Percentiles rank a stretch among this genome's conserved stretches.
These are phyloP conservation scores for Syrphus vitripennis DNA, from an alignment of 2,888 invertebrate species.

Conservation along the genomic window DNA sequence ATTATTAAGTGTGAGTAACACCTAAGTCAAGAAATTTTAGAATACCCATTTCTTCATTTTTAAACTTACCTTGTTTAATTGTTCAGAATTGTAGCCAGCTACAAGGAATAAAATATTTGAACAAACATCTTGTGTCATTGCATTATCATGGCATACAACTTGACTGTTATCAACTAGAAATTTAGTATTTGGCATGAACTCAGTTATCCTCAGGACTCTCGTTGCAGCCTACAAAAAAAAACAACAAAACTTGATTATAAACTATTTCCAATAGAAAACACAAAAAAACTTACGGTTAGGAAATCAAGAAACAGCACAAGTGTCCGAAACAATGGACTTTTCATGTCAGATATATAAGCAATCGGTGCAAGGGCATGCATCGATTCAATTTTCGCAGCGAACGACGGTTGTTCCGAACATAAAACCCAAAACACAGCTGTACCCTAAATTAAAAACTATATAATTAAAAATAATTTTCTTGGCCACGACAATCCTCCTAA, in stretches of 20 bases:
- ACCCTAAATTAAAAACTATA: constrained; percentile 83
- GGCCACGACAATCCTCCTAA: neutral
- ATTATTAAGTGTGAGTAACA: no score
- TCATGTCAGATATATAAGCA: constrained; percentile 82
- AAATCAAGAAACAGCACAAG: constrained; percentile 79
- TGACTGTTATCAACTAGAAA: constrained; percentile 80
- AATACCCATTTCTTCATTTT: neutral
- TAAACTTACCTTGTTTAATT: constrained; percentile 83
- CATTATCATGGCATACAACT: constrained; percentile 82
- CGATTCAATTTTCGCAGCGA: constrained; percentile 82
- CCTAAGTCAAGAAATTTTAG: no score
- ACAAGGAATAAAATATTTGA: constrained; percentile 84
- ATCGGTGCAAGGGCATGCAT: constrained; percentile 84
- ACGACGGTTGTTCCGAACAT: constrained; percentile 82
- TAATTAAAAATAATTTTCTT: neutral
- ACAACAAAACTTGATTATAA: neutral
- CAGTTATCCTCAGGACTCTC: constrained; percentile 79
- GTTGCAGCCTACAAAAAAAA: constrained; percentile 77
- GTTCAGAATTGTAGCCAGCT: constrained; percentile 83
- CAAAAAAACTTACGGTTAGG: constrained; percentile 75
- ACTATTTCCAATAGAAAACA: neutral
- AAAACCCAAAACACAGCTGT: constrained; percentile 83
- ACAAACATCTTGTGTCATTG: constrained; percentile 83
- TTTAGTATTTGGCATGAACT: constrained; percentile 80
- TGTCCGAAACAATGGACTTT: constrained; percentile 81